Conservation (phyloP, 1,140 invertebrate species). For the Sitophilus oryzae region DNA sequence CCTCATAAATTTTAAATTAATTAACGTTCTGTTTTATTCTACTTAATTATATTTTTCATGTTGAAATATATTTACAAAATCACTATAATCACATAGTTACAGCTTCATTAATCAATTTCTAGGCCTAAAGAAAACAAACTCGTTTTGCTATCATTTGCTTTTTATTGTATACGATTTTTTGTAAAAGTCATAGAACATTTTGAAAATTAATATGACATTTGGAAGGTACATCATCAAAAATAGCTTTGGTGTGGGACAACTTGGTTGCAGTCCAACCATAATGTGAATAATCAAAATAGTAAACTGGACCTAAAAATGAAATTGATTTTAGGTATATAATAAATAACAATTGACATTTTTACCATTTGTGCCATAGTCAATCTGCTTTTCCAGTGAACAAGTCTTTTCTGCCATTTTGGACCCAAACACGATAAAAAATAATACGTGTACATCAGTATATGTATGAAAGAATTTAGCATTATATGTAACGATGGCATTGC, state of each 20-base stretch:
- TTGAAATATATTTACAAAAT: no score
- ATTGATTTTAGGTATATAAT: conserved; percentile 6
- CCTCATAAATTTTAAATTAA: no score
- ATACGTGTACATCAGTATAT: conserved; percentile 44
- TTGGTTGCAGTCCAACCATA: conserved; percentile 49
- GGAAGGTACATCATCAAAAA: conserved; percentile 51
- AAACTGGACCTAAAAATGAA: conserved; percentile 59
- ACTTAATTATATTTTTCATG: no score
- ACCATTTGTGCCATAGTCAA: conserved; percentile 46
- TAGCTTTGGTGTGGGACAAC: conserved; percentile 50
- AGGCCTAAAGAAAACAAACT: no score
- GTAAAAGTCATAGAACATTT: conserved; percentile 67
- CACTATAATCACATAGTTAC: no score
- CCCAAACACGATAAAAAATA: conserved; percentile 38
- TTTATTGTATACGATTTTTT: conserved; percentile 49
- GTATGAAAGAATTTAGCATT: conserved; percentile 36
- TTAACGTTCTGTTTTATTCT: no score
- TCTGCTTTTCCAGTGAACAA: conserved; percentile 42
- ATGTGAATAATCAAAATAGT: conserved; percentile 54
- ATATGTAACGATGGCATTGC: conserved; percentile 35
- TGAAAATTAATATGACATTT: conserved; percentile 59
- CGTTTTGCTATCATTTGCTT: conserved; percentile 10
- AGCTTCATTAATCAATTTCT: no score
- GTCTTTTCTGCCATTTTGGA: conserved; percentile 31
- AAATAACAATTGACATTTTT: conserved; percentile 2